Evolutionary conservation across 2,113 vertebrate species (phyloP).

Genomic region (Phrynosoma platyrhinos): DNA sequence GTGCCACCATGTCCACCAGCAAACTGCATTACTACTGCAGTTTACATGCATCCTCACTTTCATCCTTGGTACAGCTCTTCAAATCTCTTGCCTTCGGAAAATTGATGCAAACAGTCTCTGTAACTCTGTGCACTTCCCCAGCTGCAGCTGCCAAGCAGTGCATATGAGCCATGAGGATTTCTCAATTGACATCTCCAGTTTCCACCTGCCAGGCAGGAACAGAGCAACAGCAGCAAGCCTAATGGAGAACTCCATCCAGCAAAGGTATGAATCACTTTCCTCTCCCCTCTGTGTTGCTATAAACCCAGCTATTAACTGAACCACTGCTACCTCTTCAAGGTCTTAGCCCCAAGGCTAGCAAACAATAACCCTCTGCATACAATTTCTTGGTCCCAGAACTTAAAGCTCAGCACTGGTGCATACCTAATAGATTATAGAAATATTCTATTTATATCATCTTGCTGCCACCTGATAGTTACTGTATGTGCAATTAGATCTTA

Average conservation of each 20-base stretch:
- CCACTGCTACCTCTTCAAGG: neutral
- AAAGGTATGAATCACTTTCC: neutral
- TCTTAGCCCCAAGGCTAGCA: neutral
- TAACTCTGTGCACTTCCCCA: neutral
- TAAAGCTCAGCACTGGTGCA: constrained; percentile 5
- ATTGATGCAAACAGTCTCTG: neutral
- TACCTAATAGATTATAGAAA: constrained; percentile 6
- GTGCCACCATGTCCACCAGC: too few species aligned
- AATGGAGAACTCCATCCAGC: neutral
- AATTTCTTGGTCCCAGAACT: neutral
- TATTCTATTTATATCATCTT: constrained; percentile 22
- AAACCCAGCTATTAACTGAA: neutral
- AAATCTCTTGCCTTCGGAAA: neutral
- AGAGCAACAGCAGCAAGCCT: neutral
- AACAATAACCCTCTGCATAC: neutral
- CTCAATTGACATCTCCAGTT: neutral
- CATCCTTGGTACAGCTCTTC: neutral
- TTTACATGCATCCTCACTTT: too few species aligned
- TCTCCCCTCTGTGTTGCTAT: neutral
- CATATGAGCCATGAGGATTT: constrained; percentile 5
- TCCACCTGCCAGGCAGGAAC: neutral
- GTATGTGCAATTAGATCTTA: constrained; percentile 45
- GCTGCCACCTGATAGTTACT: constrained; percentile 16
- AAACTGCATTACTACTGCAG: too few species aligned
- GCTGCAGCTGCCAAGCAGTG: neutral